phyloP scores from a whole-genome alignment of 1,140 invertebrate genomes.

The Heliconius hewitsoni region DNA sequence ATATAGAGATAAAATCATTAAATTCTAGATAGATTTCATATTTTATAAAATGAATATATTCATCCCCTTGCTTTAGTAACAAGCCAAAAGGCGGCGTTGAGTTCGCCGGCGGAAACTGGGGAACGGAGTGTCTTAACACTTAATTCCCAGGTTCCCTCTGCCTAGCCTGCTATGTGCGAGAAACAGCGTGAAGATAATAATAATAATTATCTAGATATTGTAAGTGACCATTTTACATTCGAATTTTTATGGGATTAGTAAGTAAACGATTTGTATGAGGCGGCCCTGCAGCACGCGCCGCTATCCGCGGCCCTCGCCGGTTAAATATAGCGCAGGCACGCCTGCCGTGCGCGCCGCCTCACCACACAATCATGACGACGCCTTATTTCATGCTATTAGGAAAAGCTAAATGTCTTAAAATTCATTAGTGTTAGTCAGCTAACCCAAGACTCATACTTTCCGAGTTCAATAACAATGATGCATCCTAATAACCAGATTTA shows the following conservation, averaged over 20 bases:
- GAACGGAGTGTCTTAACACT: too few species aligned
- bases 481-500: conserved; percentile 15
- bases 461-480: conserved; percentile 14
- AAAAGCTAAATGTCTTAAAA: conserved; percentile 49
- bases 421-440: conserved; percentile 48
- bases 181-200: not conserved
- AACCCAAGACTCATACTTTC: conserved; percentile 31
- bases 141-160: too few species aligned
- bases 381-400: conserved; percentile 66
- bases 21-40: too few species aligned
- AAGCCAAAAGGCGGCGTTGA: too few species aligned
- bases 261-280: conserved; percentile 59
- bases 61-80: too few species aligned
- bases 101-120: too few species aligned
- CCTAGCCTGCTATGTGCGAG: too few species aligned
- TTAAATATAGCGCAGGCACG: conserved; percentile 74
- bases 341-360: conserved; percentile 58
- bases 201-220: not conserved
- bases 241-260: conserved; percentile 40
- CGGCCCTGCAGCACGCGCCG: conserved; percentile 52
- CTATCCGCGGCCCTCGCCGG: conserved; percentile 63
- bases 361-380: conserved; percentile 66
- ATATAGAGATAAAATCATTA: not conserved
- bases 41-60: too few species aligned
- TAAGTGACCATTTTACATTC: not conserved